These are phyloP conservation scores for Stegana nigrithorax DNA, from an alignment of 2,888 invertebrate species.

Conservation along the genomic window DNA sequence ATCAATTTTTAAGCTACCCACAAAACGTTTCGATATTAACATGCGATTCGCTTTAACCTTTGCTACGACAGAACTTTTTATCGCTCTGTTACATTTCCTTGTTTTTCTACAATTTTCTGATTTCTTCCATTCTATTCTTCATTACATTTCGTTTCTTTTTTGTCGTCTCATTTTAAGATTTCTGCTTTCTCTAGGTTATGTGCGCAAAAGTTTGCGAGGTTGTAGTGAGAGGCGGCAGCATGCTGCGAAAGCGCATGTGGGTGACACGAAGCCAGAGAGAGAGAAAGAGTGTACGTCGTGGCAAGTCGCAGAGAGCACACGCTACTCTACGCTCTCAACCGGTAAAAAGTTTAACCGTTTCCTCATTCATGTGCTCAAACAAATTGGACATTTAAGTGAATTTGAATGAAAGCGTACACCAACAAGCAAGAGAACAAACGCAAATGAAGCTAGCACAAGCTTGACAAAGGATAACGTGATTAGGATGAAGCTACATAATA, in stretches of 20 bases:
- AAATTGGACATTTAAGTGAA: no score
- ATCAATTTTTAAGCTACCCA: background rate
- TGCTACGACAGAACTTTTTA: background rate
- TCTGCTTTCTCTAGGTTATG: slow-evolving; percentile 56
- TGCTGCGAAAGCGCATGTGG: slow-evolving; percentile 1
- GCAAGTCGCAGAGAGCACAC: no score
- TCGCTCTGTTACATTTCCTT: background rate
- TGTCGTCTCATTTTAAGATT: slow-evolving; percentile 14
- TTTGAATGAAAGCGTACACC: slow-evolving; percentile 30
- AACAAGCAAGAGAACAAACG: slow-evolving; percentile 15
- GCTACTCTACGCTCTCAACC: no score
- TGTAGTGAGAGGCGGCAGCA: slow-evolving; percentile 12
- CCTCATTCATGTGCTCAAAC: slow-evolving; percentile 42
- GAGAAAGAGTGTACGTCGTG: background rate
- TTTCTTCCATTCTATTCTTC: slow-evolving; percentile 31
- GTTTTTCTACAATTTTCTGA: background rate
- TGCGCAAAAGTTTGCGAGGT: slow-evolving; percentile 38
- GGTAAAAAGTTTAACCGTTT: slow-evolving; percentile 54
- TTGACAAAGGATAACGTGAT: background rate
- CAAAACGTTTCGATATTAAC: no score
- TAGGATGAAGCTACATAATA: no score
- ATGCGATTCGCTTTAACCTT: background rate
- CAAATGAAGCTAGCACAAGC: slow-evolving; percentile 7
- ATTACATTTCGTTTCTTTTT: slow-evolving; percentile 34
- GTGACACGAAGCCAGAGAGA: background rate